A percentile compares a stretch with the other conserved stretches of the same genome.
Evolutionary conservation across 2,797 vertebrate genomes (phyloP).

Genomic region (Clamator glandarius): DNA sequence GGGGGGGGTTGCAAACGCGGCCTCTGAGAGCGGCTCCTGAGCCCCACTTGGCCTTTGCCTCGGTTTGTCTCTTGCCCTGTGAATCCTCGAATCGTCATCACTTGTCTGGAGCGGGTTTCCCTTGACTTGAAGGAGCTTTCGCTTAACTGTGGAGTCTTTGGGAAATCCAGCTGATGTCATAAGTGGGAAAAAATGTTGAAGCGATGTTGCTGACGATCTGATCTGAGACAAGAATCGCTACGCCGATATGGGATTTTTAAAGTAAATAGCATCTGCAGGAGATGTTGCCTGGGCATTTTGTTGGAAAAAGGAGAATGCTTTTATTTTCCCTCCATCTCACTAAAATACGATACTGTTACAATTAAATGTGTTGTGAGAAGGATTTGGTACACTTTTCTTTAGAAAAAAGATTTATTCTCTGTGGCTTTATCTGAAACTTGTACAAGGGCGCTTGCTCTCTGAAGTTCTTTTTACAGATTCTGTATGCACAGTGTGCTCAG

Average conservation of each 20-base stretch:
- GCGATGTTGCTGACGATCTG: neutral
- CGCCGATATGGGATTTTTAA: neutral
- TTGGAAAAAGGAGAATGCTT: neutral
- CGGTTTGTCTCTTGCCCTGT: neutral
- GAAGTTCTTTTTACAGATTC: neutral
- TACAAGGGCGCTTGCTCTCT: neutral
- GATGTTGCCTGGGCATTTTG: neutral
- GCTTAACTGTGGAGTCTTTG: neutral
- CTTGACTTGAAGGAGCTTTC: neutral
- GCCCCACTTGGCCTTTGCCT: neutral
- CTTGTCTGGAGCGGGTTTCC: neutral
- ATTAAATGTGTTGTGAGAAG: neutral
- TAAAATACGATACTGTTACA: neutral
- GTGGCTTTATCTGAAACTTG: neutral
- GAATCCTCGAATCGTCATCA: neutral
- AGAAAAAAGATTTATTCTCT: neutral
- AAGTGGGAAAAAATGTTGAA: neutral
- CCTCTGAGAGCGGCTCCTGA: neutral
- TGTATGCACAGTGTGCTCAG: neutral
- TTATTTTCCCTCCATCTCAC: neutral
- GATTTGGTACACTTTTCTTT: neutral
- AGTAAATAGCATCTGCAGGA: neutral
- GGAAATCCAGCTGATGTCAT: neutral
- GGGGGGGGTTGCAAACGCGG: neutral
- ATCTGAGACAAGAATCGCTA: neutral